phyloP scores from a whole-genome alignment of 2,888 invertebrate genomes.

The Cerastoderma edule region DNA sequence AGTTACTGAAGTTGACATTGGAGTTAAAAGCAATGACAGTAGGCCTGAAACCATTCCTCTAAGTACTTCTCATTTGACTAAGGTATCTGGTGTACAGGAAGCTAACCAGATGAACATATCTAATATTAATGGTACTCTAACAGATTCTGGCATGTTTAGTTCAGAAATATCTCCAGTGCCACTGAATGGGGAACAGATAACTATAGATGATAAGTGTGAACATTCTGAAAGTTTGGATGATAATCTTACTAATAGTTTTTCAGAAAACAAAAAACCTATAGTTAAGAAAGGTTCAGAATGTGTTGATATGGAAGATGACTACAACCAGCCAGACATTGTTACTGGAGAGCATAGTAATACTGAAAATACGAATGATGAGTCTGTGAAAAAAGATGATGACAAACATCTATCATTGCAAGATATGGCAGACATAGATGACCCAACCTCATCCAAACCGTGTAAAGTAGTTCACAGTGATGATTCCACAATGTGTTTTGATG shows the following conservation, averaged over 20 bases:
- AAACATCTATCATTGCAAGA: too few relatives aligned
- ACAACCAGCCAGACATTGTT: background rate
- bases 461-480: too few relatives aligned
- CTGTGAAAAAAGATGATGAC: too few relatives aligned
- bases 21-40: background rate
- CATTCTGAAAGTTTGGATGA: constrained; percentile 41
- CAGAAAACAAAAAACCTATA: constrained; percentile 2
- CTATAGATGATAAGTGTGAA: constrained; percentile 24
- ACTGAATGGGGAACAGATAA: constrained; percentile 53
- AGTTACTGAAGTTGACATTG: background rate
- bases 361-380: too few relatives aligned
- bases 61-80: background rate
- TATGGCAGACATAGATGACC: too few relatives aligned
- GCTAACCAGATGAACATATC: background rate
- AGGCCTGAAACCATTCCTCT: background rate
- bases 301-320: background rate
- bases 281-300: background rate
- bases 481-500: background rate
- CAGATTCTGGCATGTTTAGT: constrained; percentile 77
- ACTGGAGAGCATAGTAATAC: too few relatives aligned
- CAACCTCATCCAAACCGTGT: too few relatives aligned
- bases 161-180: constrained; percentile 74
- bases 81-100: background rate
- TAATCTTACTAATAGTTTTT: constrained; percentile 18
- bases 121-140: constrained; percentile 26